A percentile compares a stretch with the other conserved stretches of the same genome.
These are phyloP conservation scores for Chelon auratus DNA, from an alignment of 2,797 vertebrate species.

Conservation along the genomic window DNA sequence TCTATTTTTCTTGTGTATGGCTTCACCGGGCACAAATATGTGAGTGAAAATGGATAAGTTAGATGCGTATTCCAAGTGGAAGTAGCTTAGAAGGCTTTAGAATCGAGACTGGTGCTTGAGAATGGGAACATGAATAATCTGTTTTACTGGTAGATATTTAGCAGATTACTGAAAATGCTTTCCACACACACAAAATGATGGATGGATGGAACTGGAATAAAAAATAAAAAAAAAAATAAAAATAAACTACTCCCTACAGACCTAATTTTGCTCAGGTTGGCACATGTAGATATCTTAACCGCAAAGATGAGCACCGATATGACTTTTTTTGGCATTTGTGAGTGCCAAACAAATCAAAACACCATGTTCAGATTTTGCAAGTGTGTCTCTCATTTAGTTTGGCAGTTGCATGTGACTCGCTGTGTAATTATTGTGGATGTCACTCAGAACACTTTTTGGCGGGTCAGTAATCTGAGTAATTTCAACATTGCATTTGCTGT, in stretches of 20 bases:
- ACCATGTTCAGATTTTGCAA: slow-evolving; percentile 75
- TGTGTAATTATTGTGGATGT: slow-evolving; percentile 71
- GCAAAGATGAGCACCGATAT: slow-evolving; percentile 70
- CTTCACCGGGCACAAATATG: slow-evolving; percentile 53
- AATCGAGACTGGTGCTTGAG: slow-evolving; percentile 62
- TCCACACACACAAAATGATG: slow-evolving; percentile 50
- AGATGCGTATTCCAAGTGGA: slow-evolving; percentile 63
- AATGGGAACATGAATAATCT: slow-evolving; percentile 48
- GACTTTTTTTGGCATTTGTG: slow-evolving; percentile 74
- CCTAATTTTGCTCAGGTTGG: slow-evolving; percentile 73
- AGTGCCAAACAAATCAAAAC: slow-evolving; percentile 79
- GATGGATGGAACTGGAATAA: not conserved
- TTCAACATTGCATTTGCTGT: slow-evolving; percentile 50
- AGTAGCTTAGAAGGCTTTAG: slow-evolving; percentile 48
- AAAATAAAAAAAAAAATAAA: slow-evolving; percentile 34
- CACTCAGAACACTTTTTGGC: slow-evolving; percentile 71
- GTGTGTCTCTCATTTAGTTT: slow-evolving; percentile 76
- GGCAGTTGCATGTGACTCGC: slow-evolving; percentile 70
- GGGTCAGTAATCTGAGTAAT: slow-evolving; percentile 55
- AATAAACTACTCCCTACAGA: slow-evolving; percentile 62
- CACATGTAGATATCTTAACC: slow-evolving; percentile 62
- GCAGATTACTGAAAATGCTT: slow-evolving; percentile 62
- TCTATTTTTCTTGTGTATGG: slow-evolving; percentile 62
- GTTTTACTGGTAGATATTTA: slow-evolving; percentile 54
- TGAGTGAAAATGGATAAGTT: slow-evolving; percentile 54